Base-by-base conservation (phyloP, 2,888 invertebrate species). In the Andrena chrysosceles region DNA sequence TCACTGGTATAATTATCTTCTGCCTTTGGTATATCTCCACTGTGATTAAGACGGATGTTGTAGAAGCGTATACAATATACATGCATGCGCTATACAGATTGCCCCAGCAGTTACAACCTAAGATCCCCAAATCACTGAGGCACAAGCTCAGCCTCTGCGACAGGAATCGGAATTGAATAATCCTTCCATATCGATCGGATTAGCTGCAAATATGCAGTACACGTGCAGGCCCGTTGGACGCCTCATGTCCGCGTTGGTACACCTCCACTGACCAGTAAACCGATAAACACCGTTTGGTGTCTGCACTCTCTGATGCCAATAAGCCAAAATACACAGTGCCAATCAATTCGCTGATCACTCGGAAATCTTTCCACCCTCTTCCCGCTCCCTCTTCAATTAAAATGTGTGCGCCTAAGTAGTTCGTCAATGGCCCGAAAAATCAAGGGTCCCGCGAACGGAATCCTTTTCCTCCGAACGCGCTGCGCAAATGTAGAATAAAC, bases 121-220 rank as follows among this genome's bases (percentile, higher is more conserved):
- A 23, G 42, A 16, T 29, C 4, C 16, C 2, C 16, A 59, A 52
- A 64, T 33, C 23, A 31, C n/a, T 23, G 26, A 29, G 42, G 20
- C 23, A 54, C 8, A 35, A 29, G 60, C 52, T 63, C 20, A 59
- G 42, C 59, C 10, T 13, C 29, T 13, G 75, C 23, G 54, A 35
- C 74, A 63, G 77, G 59, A 84, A 77, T 81, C 84, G 86, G 85
- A 89, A 91, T 89, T 87, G 89, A 89, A 88, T 89, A 85, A 89
- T 89, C 89, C 85, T 76, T 73, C 74, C 85, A 85, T 89, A 89
- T 90, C 86, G 86, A 84, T 80, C 81, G 89, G 86, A 91, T 91
- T 90, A 91, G 81, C 82, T 84, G 73, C 83, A 89, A 89, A 89
- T 89, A 89, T 89, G 88, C 84, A 82, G 84, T 80, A 71, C 87